phyloP scores from a whole-genome alignment of 2,888 invertebrate genomes.

The Xestia ashworthii region DNA sequence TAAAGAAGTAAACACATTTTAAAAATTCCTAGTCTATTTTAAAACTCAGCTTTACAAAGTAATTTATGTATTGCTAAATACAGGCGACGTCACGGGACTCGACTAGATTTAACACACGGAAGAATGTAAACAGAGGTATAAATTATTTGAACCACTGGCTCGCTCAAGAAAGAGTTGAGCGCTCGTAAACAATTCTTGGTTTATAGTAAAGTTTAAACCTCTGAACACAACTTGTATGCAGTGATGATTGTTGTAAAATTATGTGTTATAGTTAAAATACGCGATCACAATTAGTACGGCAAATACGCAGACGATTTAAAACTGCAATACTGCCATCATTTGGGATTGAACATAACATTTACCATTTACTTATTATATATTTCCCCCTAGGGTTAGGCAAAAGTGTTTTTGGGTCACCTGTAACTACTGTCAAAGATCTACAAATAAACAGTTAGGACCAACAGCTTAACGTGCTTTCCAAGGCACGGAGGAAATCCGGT shows the following conservation, averaged over 20 bases:
- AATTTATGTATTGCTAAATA: constrained; percentile 21
- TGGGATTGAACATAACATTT: not conserved
- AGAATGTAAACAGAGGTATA: constrained; percentile 37
- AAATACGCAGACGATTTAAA: not conserved
- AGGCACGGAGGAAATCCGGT: too few species aligned
- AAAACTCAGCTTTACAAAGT: not conserved
- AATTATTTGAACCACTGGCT: constrained; percentile 27
- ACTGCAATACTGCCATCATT: not conserved
- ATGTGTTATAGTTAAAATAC: not conserved
- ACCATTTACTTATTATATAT: not conserved
- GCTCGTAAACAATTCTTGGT: not conserved
- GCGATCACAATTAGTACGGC: not conserved
- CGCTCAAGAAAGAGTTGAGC: not conserved
- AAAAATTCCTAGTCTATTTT: constrained; percentile 15
- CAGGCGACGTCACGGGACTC: constrained; percentile 1
- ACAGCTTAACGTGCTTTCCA: too few species aligned
- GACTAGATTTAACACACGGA: not conserved
- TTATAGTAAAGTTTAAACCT: not conserved
- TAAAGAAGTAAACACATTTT: not conserved
- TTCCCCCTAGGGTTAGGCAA: too few species aligned
- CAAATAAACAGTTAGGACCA: too few species aligned
- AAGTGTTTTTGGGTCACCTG: not conserved
- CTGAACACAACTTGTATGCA: not conserved
- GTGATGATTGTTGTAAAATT: not conserved
- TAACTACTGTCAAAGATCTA: too few species aligned